These are phyloP conservation scores for Ascaphus truei DNA, from an alignment of 2,113 vertebrate genomes.

Conservation along the genomic window DNA sequence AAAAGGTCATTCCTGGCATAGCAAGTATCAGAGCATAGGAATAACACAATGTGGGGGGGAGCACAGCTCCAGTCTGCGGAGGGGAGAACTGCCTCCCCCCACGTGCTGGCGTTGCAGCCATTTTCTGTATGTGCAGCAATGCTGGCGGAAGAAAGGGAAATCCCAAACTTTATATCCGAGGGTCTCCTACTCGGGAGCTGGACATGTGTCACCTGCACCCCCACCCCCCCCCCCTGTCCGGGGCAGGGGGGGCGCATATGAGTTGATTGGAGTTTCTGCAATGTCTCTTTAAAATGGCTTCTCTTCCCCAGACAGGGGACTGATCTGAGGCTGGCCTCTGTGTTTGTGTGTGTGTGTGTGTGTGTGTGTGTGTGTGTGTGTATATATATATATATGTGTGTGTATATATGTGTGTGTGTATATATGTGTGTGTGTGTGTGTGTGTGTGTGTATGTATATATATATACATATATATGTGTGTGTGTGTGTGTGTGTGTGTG, in stretches of 20 bases:
- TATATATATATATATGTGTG: no score
- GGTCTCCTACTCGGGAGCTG: no score
- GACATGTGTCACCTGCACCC: slow-evolving; percentile 37
- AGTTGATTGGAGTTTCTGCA: no score
- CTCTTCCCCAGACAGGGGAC: not conserved
- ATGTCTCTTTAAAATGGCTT: slow-evolving; percentile 25
- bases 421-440: no score
- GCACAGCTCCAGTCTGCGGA: slow-evolving; percentile 40
- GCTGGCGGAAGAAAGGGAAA: slow-evolving; percentile 2
- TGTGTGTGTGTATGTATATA: no score
- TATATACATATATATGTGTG: no score
- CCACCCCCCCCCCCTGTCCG: not conserved
- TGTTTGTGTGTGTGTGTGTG: no score
- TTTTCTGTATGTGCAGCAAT: slow-evolving; percentile 47
- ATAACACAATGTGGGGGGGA: not conserved
- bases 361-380: no score
- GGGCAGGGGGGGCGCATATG: not conserved
- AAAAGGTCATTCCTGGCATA: slow-evolving; percentile 48
- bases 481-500: no score
- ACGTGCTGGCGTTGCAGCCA: slow-evolving; percentile 54
- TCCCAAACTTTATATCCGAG: no score
- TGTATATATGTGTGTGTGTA: no score
- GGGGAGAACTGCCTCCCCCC: slow-evolving; percentile 38
- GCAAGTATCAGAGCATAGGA: no score
- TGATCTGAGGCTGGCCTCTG: not conserved